Base-by-base conservation (phyloP, 2,888 invertebrate genomes). In the Lithophane socia region DNA sequence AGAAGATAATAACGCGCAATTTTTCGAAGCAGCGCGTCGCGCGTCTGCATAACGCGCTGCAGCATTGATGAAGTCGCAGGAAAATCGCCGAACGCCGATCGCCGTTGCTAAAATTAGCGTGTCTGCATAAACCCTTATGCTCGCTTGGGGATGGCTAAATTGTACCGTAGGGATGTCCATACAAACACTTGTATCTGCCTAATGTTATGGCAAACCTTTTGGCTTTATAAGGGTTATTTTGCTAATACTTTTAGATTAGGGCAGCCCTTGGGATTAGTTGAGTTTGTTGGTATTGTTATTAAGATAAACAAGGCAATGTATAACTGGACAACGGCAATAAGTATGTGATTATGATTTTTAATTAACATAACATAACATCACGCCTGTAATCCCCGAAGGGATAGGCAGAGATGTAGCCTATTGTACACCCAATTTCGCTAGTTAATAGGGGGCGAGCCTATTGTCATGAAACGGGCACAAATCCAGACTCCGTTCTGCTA, bases 171-270 rank as follows among this genome's bases (percentile, higher is more conserved):
- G 74, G 61, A 37, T 64, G 83, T 73, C 63, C 84, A 74, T 29
- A 52, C 72, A 75, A 74, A 75, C 76, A 72, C 63, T 75, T 65
- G 63, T 80, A 80, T 77, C 83, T 77, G 16, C 63, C 37, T 85
- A 66, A 77, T 79, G 73, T 80, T 74, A 86, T 76, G 29, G 82
- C 61, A 54, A 69, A 78, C 79, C 77, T 81, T 86, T 80, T 73
- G 71, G 67, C 73, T 75, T 63, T 63, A 54, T 64, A 76, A 42
- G 60, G 58, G 63, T 54, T 18, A 73, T 73, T 80, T 64, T 65
- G 80, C 73, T 80, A 86, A 77, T 83, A 75, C 77, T 77, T 78
- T 80, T 69, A 80, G 77, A 84, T 80, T 85, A 86, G 72, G 66
- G n/a, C 49, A 67, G 69, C 79, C 69, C 56, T 63, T 42, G 78